Evolutionary conservation across 2,797 vertebrate species (phyloP).

Genomic region (Cuculus canorus): DNA sequence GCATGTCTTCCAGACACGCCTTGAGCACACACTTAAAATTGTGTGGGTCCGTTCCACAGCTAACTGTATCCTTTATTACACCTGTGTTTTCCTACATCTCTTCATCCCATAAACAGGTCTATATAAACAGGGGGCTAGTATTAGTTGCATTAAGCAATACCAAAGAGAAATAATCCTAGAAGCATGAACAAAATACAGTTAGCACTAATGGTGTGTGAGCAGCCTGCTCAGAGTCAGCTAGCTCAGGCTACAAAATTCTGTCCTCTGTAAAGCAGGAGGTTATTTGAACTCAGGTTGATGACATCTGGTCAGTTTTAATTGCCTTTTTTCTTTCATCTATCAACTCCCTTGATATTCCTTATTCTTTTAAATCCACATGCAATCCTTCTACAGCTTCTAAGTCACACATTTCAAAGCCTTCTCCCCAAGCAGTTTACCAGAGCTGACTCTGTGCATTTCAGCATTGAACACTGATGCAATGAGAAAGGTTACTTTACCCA

Average conservation of each 20-base stretch:
- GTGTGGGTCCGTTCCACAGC: background rate
- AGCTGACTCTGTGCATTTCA: background rate
- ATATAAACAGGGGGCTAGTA: background rate
- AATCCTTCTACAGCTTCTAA: background rate
- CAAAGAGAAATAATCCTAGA: background rate
- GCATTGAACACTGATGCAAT: background rate
- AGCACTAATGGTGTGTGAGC: background rate
- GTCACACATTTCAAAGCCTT: background rate
- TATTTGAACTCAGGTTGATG: background rate
- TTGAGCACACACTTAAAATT: background rate
- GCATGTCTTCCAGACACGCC: background rate
- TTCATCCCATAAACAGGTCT: background rate
- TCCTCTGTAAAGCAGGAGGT: background rate
- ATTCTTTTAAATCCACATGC: conserved; percentile 13
- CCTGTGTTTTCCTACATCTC: background rate
- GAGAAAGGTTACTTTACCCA: conserved; percentile 19
- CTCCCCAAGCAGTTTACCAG: background rate
- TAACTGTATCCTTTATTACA: background rate
- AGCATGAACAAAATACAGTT: background rate
- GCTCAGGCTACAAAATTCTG: background rate
- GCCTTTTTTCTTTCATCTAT: background rate
- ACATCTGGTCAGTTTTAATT: background rate
- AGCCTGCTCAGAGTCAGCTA: background rate
- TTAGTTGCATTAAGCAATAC: background rate
- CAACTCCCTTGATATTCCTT: background rate